A percentile compares a stretch with the other conserved stretches of the same genome.
Evolutionary conservation across 2,888 invertebrate species (phyloP).

Genomic region (Heliconius erato): DNA sequence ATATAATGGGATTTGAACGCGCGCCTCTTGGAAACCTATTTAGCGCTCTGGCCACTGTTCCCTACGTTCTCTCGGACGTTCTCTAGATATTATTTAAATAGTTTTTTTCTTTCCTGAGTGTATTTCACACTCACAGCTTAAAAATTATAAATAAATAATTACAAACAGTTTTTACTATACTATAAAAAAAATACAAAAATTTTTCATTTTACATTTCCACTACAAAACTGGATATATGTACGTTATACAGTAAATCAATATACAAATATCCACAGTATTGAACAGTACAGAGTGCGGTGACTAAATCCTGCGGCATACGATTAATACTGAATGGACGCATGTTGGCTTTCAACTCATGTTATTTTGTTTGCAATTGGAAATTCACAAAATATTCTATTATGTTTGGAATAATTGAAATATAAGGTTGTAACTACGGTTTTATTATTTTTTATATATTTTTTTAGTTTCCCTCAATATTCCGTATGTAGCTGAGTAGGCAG

Average conservation of each 20-base stretch:
- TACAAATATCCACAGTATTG: constrained; percentile 19
- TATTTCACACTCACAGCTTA: no score
- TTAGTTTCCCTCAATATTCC: neutral
- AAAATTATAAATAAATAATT: no score
- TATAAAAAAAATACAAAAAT: no score
- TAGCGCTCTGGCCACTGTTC: no score
- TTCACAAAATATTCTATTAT: neutral
- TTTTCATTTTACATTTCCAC: neutral
- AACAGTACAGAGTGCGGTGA: constrained; percentile 20
- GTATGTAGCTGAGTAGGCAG: neutral
- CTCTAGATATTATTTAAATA: no score
- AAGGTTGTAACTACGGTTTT: neutral
- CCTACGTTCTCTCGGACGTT: no score
- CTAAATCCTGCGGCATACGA: constrained; percentile 32
- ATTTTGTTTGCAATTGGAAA: constrained; percentile 20
- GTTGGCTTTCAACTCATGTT: constrained; percentile 32
- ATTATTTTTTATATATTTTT: neutral
- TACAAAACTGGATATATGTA: neutral
- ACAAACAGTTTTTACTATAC: no score
- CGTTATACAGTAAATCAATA: constrained; percentile 15
- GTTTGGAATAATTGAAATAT: constrained; percentile 6
- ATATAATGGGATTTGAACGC: no score
- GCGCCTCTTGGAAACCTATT: no score
- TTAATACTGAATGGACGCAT: constrained; percentile 30
- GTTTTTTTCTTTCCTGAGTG: no score